phyloP scores from a whole-genome alignment of 2,797 vertebrate species.

The Ctenochaetus hawaiiensis region DNA sequence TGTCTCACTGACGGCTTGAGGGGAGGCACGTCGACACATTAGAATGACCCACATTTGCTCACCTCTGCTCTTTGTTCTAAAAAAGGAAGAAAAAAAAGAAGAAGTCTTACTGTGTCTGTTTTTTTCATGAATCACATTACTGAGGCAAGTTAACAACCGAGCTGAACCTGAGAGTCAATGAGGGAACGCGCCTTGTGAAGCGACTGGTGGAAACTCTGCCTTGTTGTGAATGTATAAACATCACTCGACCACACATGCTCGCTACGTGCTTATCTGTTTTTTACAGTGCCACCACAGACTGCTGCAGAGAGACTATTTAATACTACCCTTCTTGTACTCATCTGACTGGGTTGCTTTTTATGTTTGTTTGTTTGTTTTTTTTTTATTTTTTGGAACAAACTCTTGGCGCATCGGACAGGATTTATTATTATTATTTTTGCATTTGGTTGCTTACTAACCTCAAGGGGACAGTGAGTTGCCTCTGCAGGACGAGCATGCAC shows the following conservation, averaged over 20 bases:
- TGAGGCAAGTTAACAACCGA: slow-evolving; percentile 57
- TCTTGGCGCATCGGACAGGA: slow-evolving; percentile 41
- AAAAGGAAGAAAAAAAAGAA: slow-evolving; percentile 2
- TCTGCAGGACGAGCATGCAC: slow-evolving; percentile 78
- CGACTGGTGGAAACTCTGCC: slow-evolving; percentile 67
- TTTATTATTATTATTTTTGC: slow-evolving; percentile 51
- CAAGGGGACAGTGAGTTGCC: slow-evolving; percentile 41
- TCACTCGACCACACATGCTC: slow-evolving; percentile 73
- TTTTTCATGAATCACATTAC: slow-evolving; percentile 50
- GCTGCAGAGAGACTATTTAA: slow-evolving; percentile 69
- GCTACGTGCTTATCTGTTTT: slow-evolving; percentile 57
- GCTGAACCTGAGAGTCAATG: slow-evolving; percentile 40
- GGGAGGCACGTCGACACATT: slow-evolving; percentile 20
- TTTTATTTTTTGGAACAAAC: slow-evolving; percentile 34
- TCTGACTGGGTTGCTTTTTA: slow-evolving; percentile 45
- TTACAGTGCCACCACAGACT: slow-evolving; percentile 67
- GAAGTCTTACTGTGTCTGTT: slow-evolving; percentile 17
- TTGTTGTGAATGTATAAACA: slow-evolving; percentile 87
- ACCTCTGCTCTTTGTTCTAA: slow-evolving; percentile 12
- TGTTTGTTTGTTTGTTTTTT: not conserved
- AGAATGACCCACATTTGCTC: slow-evolving; percentile 17
- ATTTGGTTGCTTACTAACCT: slow-evolving; percentile 63
- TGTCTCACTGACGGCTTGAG: slow-evolving; percentile 38
- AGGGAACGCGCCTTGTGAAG: slow-evolving; percentile 40
- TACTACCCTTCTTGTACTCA: slow-evolving; percentile 62